phyloP scores from a whole-genome alignment of 2,113 vertebrate genomes.

The Orcinus orca region DNA sequence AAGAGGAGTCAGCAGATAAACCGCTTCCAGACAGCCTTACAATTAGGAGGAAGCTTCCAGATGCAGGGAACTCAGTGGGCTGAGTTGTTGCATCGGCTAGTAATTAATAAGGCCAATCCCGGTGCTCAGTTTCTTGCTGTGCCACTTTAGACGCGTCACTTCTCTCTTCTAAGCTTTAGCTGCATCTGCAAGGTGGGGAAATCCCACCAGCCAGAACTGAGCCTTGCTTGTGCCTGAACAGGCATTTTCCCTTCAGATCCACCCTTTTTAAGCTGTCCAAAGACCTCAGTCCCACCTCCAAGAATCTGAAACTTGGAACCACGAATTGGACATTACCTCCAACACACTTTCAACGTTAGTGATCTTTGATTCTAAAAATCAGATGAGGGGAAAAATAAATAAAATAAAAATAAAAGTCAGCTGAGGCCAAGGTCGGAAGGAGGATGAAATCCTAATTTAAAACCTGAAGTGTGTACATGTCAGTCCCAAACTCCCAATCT shows the following conservation, averaged over 20 bases:
- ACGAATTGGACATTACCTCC: rapidly evolving
- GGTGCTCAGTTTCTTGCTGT: rapidly evolving
- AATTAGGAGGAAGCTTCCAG: not conserved
- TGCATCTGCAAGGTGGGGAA: not conserved
- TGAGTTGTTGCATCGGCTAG: not conserved
- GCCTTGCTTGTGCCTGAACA: rapidly evolving
- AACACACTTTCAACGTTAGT: rapidly evolving
- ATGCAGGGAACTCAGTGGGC: rapidly evolving
- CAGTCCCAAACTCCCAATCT: too few species aligned
- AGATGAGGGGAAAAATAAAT: not conserved
- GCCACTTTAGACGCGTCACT: not conserved
- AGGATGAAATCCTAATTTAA: not conserved
- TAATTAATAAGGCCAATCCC: not conserved
- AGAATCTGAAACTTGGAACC: not conserved
- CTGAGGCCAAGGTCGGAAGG: not conserved
- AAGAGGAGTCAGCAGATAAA: not conserved
- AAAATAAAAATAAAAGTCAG: not conserved
- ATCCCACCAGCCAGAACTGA: rapidly evolving
- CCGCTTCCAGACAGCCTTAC: not conserved
- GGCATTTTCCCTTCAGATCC: not conserved
- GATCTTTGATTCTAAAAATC: not conserved
- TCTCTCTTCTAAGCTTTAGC: not conserved
- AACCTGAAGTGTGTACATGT: not conserved
- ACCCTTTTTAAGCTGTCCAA: not conserved
- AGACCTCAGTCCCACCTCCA: not conserved